These are phyloP conservation scores for Tadarida brasiliensis DNA, from an alignment of 2,797 vertebrate species.

Conservation along the genomic window DNA sequence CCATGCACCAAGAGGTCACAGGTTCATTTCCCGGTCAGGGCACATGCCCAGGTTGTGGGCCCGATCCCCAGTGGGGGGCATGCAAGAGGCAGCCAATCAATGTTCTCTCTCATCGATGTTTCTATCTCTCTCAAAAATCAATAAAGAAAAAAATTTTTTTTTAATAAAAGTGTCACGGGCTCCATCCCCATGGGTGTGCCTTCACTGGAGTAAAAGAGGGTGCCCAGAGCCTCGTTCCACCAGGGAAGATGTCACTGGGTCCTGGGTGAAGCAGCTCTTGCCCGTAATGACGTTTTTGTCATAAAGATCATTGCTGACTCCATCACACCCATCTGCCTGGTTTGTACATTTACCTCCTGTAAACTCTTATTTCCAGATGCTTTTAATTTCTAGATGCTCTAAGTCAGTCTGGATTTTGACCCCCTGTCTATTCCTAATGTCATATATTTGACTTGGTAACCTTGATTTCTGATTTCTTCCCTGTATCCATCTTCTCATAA, in stretches of 20 bases:
- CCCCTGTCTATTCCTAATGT: not conserved
- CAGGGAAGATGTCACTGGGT: not conserved
- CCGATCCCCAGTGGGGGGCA: too few species aligned
- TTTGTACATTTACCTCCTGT: not conserved
- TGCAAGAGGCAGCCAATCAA: too few species aligned
- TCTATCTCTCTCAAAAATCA: too few species aligned
- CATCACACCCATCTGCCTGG: not conserved
- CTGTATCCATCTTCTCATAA: not conserved
- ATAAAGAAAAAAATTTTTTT: too few species aligned
- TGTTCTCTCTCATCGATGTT: too few species aligned
- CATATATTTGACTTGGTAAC: not conserved
- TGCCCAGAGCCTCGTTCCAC: not conserved
- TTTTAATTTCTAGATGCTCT: not conserved
- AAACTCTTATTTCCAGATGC: not conserved
- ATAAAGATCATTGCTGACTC: not conserved
- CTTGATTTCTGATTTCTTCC: slow-evolving; percentile 50
- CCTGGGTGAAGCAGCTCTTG: not conserved
- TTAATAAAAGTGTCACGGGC: not conserved
- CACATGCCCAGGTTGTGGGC: too few species aligned
- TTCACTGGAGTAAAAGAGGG: not conserved
- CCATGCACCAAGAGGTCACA: too few species aligned
- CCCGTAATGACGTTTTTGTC: not conserved
- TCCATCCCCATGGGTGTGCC: too few species aligned
- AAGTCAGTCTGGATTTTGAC: not conserved
- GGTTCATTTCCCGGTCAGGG: too few species aligned